Evolutionary conservation across 2,113 vertebrate species (phyloP), one percentile per base, ranked within the genome.

Genomic region (Ellobius talpinus): DNA sequence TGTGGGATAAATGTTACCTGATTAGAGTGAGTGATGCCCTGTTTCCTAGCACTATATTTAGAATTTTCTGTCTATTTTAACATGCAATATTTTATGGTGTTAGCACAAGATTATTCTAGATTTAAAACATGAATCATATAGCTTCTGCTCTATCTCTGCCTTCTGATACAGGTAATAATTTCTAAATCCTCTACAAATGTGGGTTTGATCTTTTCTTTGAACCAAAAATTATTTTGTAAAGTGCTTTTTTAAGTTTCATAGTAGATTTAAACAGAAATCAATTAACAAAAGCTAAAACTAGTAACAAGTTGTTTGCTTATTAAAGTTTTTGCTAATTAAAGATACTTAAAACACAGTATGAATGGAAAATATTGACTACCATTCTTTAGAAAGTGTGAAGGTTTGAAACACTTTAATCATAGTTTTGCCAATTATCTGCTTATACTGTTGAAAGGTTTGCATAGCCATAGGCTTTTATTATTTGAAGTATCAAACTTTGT

Each of bases 131-230:
- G 17, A 97, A 65, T 31, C 61, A 33, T 14, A 39, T 70, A 70
- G 7, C 8, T 96, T 87, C 36, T 21, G 47, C 1, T 7, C 65
- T 61, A 78, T 79, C 66, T 68, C 88, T 91, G 29, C 61, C 63
- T 91, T 94, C 73, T 91, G 47, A 87, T 84, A 50, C 2, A 66
- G 45, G 14, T 78, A 94, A 79, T 86, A 90, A 50, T 88, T 92
- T 73, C 79, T 96, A 92, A 92, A 96, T 68, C 79, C 76, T 92
- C 63, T 92, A 87, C 70, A 97, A 96, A 92, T 88, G 7, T 65
- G 63, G 26, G 76, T 92, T 92, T 76, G 23, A 96, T 92, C 85
- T 95, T 91, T 58, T 50, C 76, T 96, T 96, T 96, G 95, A 97
- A 94, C 81, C 7, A 58, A 84, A 47, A 86, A 36, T 66, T 90